phyloP scores from a whole-genome alignment of 2,113 vertebrate species.

The Archilochus colubris region DNA sequence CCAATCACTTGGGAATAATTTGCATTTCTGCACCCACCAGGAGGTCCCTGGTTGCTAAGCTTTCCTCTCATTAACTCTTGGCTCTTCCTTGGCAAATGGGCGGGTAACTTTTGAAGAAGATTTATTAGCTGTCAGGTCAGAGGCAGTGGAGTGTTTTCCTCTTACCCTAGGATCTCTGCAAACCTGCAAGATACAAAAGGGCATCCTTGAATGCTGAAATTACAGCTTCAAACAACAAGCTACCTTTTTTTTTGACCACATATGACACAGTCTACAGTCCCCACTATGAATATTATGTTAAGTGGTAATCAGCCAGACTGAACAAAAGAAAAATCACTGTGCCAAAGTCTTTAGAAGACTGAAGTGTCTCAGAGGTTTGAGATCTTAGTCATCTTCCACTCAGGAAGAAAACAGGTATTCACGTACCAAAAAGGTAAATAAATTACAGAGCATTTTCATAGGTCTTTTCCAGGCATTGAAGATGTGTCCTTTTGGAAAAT shows the following conservation, averaged over 20 bases:
- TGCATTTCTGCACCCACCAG: not conserved
- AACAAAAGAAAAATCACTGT: not conserved
- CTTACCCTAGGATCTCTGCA: not conserved
- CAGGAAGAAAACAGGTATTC: not conserved
- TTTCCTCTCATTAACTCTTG: not conserved
- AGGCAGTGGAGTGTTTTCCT: not conserved
- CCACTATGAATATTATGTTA: not conserved
- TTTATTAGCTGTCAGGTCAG: constrained; percentile 25
- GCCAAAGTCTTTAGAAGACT: not conserved
- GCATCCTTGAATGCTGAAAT: constrained; percentile 15
- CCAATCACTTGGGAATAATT: not conserved
- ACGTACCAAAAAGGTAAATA: not conserved
- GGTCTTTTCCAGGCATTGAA: not conserved
- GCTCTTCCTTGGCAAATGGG: not conserved
- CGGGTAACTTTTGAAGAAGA: not conserved
- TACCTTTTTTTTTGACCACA: not conserved
- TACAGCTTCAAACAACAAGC: not conserved
- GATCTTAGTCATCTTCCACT: not conserved
- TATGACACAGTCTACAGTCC: not conserved
- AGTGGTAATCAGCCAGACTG: not conserved
- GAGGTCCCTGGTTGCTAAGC: not conserved
- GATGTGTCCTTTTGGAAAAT: not conserved
- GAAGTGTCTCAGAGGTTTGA: not conserved
- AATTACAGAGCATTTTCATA: not conserved
- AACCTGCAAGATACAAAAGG: not conserved